Evolutionary conservation across 2,797 vertebrate species (phyloP), one percentile per base, ranked within the genome.

Genomic region (Karalla daura): DNA sequence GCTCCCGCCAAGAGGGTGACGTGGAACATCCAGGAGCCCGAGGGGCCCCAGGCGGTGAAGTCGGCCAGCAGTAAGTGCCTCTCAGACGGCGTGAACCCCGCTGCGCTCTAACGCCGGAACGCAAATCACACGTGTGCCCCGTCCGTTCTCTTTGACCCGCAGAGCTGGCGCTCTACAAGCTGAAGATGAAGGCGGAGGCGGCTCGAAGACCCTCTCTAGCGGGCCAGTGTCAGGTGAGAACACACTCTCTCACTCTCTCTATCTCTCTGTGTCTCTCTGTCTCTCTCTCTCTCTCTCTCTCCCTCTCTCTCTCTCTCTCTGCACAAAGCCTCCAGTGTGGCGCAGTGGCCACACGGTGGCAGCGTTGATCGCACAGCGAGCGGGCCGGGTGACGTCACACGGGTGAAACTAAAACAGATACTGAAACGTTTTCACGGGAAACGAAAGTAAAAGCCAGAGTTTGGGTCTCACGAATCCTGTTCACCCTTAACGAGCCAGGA

Each of bases 1-100:
- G 78, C 93, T 24, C 91, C 91, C 1, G 96, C 96, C 52, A 99
- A 99, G 63, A 93, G 98, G 70, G 98, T 99, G 37, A 99, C 98
- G 6, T 99, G 98, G 98, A 99, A 99, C 86, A 95, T 99, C 21
- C 94, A 97, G 69, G 96, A 97, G 63, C 92, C 95, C 1, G 94
- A 91, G 0, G 58, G 85, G 8, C 81, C 86, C 0, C 65, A 93
- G 41, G 67, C 91, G 2, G 93, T 91, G 62, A 95, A 94, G 88
- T 88, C 89, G 44, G 83, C 92, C 52, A 96, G 96, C 94, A 94
- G 90, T 93, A 70, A 88, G 92, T 88, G 23, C 50, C 61, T 1
- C 21, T 20, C 21, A 23, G 4, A 27, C 28, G n/a, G 5, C 4
- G n/a, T n/a, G n/a, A n/a, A n/a, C n/a, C n/a, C n/a, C n/a, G n/a